Evolutionary conservation across 2,113 vertebrate genomes (phyloP).

Genomic region (Pluvianellus socialis): DNA sequence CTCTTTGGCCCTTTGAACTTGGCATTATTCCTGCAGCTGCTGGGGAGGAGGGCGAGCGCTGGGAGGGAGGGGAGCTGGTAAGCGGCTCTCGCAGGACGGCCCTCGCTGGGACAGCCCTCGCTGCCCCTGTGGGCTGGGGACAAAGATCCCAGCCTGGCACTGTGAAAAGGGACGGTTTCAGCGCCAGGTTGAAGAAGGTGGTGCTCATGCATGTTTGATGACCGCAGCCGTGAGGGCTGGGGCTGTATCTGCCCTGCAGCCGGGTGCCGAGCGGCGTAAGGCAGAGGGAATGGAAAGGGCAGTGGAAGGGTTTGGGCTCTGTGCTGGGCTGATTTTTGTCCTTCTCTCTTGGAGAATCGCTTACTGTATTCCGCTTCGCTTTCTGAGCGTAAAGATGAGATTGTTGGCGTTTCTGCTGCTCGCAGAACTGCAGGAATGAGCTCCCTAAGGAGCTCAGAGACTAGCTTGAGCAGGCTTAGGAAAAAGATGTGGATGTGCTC

Average conservation of each 20-base stretch:
- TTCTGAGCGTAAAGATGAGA: not conserved
- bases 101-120: too few relatives aligned
- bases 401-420: not conserved
- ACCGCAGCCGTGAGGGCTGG: not conserved
- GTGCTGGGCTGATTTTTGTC: not conserved
- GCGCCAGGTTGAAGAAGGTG: not conserved
- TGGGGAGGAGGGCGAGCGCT: not conserved
- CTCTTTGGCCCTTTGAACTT: not conserved
- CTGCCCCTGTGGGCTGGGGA: not conserved
- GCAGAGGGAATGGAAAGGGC: not conserved
- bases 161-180: not conserved
- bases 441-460: not conserved
- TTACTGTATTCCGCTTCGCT: not conserved
- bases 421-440: rapidly evolving
- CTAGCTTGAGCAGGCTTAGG: not conserved
- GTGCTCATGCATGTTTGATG: rapidly evolving
- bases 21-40: not conserved
- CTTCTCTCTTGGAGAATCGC: not conserved
- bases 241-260: not conserved
- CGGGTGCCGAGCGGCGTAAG: rapidly evolving
- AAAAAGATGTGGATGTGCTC: not conserved
- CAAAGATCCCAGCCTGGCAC: not conserved
- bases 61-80: not conserved
- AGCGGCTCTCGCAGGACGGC: too few relatives aligned
- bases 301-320: not conserved